Evolutionary conservation across 2,888 invertebrate genomes (phyloP), one percentile per base, ranked within the genome.

Genomic region (Thera obeliscata): DNA sequence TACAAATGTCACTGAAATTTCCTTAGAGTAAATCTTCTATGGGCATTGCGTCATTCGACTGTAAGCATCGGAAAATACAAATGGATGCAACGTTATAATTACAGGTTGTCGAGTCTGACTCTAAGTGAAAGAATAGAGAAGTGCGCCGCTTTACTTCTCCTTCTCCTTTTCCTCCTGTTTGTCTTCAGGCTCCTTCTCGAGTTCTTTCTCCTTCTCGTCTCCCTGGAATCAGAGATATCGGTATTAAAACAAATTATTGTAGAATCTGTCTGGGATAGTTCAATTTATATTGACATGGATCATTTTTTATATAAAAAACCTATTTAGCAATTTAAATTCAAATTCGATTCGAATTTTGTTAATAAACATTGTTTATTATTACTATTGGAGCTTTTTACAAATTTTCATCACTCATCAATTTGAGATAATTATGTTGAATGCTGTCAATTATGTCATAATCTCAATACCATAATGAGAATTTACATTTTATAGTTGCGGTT

Each of bases 141-240:
- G 54, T 56, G 2, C n/a, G 38, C 22, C 56, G 2, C 55, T 78
- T 81, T 87, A 87, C 82, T 87, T 88, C 61, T 89, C 84, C 55
- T 86, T 86, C 61, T 84, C 83, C 50, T 73, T 76, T 48, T 82
- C 80, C 82, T 96, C 96, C 83, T 96, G 95, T 84, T 96, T 96
- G 76, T 96, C 95, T 75, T 95, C 95, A 63, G 95, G 95, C 79
- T 96, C 96, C 87, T 96, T 91, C 71, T 91, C 91, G 48, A 84
- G 68, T 68, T 91, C 91, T 78, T 95, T 96, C 78, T 97, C 96
- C 85, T 96, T 96, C 82, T 96, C 96, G 79, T 96, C 96, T 78
- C 96, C 96, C 96, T 97, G 91, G n/a, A 94, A 93, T 41, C 70
- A 36, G 54, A 55, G 55, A 56, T 55, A 66, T 52, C 6, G 12